Evolutionary conservation across 1,140 invertebrate genomes (phyloP).

Genomic region (Helicoverpa zea): DNA sequence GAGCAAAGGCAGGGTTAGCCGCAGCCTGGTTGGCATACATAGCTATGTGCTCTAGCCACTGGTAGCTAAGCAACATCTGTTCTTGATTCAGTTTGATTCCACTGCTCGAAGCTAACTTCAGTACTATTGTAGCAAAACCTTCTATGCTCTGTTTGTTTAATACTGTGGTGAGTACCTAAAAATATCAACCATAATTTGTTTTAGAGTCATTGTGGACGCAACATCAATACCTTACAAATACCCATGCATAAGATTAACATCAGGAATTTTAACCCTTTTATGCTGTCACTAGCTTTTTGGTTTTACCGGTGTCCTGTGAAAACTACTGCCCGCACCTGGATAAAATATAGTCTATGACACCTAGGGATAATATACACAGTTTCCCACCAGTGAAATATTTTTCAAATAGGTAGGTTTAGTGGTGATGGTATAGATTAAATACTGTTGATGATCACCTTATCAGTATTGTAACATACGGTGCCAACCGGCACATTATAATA

Average conservation of each 20-base stretch:
- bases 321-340: too few relatives aligned
- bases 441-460: conserved; percentile 66
- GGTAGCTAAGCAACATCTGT: conserved; percentile 70
- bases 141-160: conserved; percentile 79
- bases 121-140: conserved; percentile 78
- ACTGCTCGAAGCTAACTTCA: conserved; percentile 67
- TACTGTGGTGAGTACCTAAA: conserved; percentile 76
- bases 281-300: too few relatives aligned
- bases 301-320: too few relatives aligned
- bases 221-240: too few relatives aligned
- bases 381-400: too few relatives aligned
- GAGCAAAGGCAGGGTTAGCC: conserved; percentile 72
- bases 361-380: too few relatives aligned
- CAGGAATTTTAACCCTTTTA: too few relatives aligned
- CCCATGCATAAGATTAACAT: too few relatives aligned
- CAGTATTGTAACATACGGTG: conserved; percentile 77
- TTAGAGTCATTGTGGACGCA: background rate
- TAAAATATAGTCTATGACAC: too few relatives aligned
- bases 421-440: background rate
- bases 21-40: conserved; percentile 79
- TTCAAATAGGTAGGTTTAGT: too few relatives aligned
- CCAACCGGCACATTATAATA: conserved; percentile 76
- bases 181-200: conserved; percentile 6
- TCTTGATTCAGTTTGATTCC: conserved; percentile 65
- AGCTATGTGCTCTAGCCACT: conserved; percentile 79